Evolutionary conservation across 2,888 invertebrate genomes (phyloP).

Genomic region (Aradus depressus): DNA sequence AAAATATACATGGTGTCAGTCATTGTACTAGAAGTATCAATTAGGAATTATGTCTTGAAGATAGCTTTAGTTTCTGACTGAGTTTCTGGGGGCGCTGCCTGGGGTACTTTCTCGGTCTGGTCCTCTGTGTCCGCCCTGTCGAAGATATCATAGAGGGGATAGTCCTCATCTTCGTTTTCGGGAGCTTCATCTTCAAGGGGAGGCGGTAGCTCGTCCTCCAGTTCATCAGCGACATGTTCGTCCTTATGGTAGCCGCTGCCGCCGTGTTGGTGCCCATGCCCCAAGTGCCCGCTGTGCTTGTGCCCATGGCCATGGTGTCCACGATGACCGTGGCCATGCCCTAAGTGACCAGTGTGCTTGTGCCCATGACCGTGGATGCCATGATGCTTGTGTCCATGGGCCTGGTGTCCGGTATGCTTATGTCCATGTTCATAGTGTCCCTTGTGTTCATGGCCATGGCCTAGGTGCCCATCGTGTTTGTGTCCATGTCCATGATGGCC

Average conservation of each 20-base stretch:
- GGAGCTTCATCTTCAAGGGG: constrained; percentile 29
- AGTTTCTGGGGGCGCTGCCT: constrained; percentile 1
- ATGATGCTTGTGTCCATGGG: constrained; percentile 28
- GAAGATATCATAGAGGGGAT: constrained; percentile 7
- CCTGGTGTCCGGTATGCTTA: constrained; percentile 30
- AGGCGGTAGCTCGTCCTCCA: constrained; percentile 36
- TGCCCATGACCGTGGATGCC: constrained; percentile 29
- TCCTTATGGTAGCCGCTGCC: constrained; percentile 25
- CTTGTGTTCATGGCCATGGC: constrained; percentile 22
- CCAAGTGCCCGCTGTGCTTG: constrained; percentile 27
- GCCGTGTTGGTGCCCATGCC: constrained; percentile 30
- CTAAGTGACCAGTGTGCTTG: constrained; percentile 27
- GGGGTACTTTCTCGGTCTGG: background rate
- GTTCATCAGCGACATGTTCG: constrained; percentile 35
- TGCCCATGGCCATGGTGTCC: constrained; percentile 17
- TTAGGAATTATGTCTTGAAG: too few relatives aligned
- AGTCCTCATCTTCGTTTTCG: constrained; percentile 36
- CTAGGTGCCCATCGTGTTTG: constrained; percentile 20
- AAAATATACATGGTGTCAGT: too few relatives aligned
- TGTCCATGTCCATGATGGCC: constrained; percentile 27
- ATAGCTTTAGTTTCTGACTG: too few relatives aligned
- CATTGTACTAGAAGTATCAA: too few relatives aligned
- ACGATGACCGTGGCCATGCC: constrained; percentile 26
- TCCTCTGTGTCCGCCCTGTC: constrained; percentile 10
- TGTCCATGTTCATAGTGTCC: constrained; percentile 29